Conservation (phyloP, 2,888 invertebrate genomes). For the Siphlonurus alternatus region DNA sequence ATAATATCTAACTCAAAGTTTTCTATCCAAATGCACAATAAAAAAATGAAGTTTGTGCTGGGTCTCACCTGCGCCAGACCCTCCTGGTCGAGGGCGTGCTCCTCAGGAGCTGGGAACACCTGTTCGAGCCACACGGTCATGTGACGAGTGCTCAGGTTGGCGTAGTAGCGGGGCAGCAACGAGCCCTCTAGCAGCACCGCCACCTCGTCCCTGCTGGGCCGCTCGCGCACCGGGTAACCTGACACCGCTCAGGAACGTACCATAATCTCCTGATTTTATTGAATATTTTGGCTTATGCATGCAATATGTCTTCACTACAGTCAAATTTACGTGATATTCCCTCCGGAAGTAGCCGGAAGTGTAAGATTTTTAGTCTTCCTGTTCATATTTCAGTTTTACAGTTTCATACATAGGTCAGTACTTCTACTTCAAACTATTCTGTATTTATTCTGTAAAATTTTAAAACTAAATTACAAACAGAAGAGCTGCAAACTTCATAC, state of each 20-base stretch:
- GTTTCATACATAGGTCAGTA: background rate
- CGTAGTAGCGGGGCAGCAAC: slow-evolving; percentile 35
- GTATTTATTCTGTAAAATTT: too few relatives aligned
- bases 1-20: background rate
- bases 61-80: background rate
- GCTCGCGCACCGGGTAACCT: slow-evolving; percentile 19
- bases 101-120: background rate
- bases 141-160: slow-evolving; percentile 29
- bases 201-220: slow-evolving; percentile 28
- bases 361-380: too few relatives aligned
- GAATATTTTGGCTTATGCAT: background rate
- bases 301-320: background rate
- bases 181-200: slow-evolving; percentile 39
- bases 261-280: background rate
- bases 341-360: too few relatives aligned
- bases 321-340: too few relatives aligned
- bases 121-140: slow-evolving; percentile 34
- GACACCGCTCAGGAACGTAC: slow-evolving; percentile 6
- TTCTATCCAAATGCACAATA: too few relatives aligned
- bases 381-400: too few relatives aligned
- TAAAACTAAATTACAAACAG: too few relatives aligned
- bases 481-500: too few relatives aligned
- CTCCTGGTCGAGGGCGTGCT: background rate
- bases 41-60: background rate
- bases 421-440: too few relatives aligned